Evolutionary conservation across 2,797 vertebrate genomes (phyloP), one percentile per base, ranked within the genome.

Genomic region (Enteromius treurensis): DNA sequence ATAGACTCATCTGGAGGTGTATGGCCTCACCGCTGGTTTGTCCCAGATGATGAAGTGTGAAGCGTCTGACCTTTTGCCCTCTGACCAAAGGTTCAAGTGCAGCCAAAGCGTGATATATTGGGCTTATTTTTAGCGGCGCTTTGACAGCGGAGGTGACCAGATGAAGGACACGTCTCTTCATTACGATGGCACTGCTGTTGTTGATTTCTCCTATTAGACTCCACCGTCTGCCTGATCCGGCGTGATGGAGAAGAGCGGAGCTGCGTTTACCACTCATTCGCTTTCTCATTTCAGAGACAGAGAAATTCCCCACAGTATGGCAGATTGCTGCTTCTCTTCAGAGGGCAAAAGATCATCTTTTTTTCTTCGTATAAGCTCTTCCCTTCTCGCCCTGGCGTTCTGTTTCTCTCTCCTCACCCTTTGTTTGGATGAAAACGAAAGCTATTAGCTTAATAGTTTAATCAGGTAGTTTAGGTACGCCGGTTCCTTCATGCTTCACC

Each of bases 181-280:
- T 83, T 75, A 64, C n/a, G 7, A 23, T 51, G 17, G n/a, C 68
- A 77, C 65, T 49, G 29, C 71, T 62, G 37, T 80, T 80, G 67
- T 83, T 85, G 81, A 78, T 81, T 85, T 73, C 34, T 68, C 60
- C 67, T 58, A 77, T 81, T 71, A 83, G 81, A 29, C 81, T 67
- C 60, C 51, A 17, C 32, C 34, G 81, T 82, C 73, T 47, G 74
- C 40, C 62, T 64, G 65, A 85, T 83, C 67, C 23, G 3, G 53
- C 15, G 17, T 55, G 69, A 77, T 77, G 47, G 82, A 74, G 62
- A 75, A n/a, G 19, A 81, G 71, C 29, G 1, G 26, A 67, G 55
- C 29, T 15, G 13, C 23, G 47, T 62, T 79, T 65, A 76, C 64
- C 40, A 42, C 80, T 74, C 45, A 60, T 60, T 53, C 55, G 14